Conservation (phyloP, 30 jellyfish, hydroid and myxozoan genomes). For the Pelagia noctiluca region DNA sequence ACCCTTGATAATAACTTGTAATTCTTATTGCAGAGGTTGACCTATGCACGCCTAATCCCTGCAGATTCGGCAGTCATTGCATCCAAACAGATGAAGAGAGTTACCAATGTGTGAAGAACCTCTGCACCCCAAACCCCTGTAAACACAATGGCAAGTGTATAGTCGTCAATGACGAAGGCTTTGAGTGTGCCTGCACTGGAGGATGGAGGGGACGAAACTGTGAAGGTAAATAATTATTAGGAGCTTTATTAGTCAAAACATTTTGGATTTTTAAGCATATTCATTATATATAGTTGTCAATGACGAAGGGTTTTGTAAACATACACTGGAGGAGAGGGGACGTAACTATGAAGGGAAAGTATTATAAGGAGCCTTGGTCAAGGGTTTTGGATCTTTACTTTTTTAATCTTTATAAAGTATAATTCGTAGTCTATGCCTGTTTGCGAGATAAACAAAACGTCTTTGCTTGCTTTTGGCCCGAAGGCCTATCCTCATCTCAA, state of each 20-base stretch:
- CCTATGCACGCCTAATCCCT: slow-evolving; percentile 96
- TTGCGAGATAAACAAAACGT: too few species aligned
- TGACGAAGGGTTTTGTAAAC: slow-evolving; percentile 91
- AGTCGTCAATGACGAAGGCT: slow-evolving; percentile 95
- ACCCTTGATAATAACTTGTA: neutral
- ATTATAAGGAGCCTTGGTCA: neutral
- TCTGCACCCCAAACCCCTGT: slow-evolving; percentile 96
- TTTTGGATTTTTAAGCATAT: slow-evolving; percentile 24
- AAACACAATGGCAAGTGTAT: slow-evolving; percentile 91
- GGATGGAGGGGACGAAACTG: slow-evolving; percentile 97
- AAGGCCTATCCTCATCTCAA: too few species aligned
- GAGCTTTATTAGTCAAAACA: too few species aligned
- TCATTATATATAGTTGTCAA: slow-evolving; percentile 96
- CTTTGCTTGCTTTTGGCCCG: too few species aligned
- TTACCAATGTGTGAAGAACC: slow-evolving; percentile 93
- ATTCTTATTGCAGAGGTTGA: slow-evolving; percentile 72
- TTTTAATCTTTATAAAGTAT: too few species aligned
- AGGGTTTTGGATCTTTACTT: neutral
- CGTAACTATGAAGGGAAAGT: slow-evolving; percentile 82
- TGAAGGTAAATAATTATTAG: slow-evolving; percentile 63
- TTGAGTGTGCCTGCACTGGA: slow-evolving; percentile 92
- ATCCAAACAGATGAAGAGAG: slow-evolving; percentile 97
- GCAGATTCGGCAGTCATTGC: slow-evolving; percentile 98
- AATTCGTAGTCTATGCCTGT: too few species aligned
- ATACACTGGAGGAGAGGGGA: slow-evolving; percentile 91